Base-by-base conservation (phyloP, 2,888 invertebrate genomes). In the Tuta absoluta region DNA sequence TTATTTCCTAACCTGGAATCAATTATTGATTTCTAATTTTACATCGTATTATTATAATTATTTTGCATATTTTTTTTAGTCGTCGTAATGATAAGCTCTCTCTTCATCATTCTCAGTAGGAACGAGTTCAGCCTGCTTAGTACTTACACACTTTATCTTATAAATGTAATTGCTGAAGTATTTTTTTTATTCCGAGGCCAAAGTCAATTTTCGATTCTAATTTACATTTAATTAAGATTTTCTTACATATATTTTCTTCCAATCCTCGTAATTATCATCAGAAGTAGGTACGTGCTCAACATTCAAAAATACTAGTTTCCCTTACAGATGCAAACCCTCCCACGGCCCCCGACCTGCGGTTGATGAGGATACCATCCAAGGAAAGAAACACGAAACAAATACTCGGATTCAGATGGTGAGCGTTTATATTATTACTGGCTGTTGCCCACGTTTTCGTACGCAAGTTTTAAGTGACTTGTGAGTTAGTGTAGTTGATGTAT, bases 321-420 rank as follows among this genome's bases (percentile, higher is more conserved):
- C 76, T 76, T 74, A 75, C 71, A 77, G 77, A 69, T 77, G 77
- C 65, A 66, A 67, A 61, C 66, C 63, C 38, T 56, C 64, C 10
- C 64, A 61, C 61, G 49, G 61, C 19, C n/a, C 17, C 8, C n/a
- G 17, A 21, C 17, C n/a, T 41, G n/a, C 56, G 45, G 41, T 7
- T 41, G 21, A 49, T 23, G 24, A 17, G 14, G 38, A 59, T 23
- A 23, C 11, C 17, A 38, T 21, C 59, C 11, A 58, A n/a, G 12
- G 19, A 24, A 37, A 45, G 17, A 33, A 56, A 11, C n/a, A 8
- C 1, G n/a, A 12, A 56, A 33, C 33, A 33, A 33, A 56, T 56
- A 24, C 33, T 24, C 33, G 24, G 8, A 24, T 24, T 28, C 28
- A 53, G n/a, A 33, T 19, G 17, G 56, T 56, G 11, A n/a, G 23